phyloP scores from a whole-genome alignment of 2,113 vertebrate species.

The Silurus glanis region DNA sequence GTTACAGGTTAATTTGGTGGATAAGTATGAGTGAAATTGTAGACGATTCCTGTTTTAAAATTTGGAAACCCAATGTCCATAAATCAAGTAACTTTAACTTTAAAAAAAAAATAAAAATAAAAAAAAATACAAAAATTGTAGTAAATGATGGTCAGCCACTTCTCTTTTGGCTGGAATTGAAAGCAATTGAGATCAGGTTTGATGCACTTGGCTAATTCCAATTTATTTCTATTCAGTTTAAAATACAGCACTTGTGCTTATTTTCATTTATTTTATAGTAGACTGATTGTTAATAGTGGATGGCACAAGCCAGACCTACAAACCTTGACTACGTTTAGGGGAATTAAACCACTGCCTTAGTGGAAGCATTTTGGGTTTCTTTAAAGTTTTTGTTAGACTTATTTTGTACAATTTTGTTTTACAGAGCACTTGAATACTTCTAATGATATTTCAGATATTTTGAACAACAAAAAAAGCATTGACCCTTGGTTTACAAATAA shows the following conservation, averaged over 20 bases:
- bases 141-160: neutral
- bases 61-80: neutral
- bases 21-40: neutral
- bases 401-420: slow-evolving; percentile 25
- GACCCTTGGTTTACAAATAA: slow-evolving; percentile 42
- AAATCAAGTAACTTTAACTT: neutral
- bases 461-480: neutral
- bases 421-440: slow-evolving; percentile 61
- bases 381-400: slow-evolving; percentile 43
- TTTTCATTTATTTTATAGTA: slow-evolving; percentile 1
- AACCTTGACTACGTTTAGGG: slow-evolving; percentile 48
- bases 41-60: slow-evolving; percentile 5
- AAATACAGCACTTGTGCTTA: neutral
- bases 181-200: slow-evolving; percentile 13
- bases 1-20: neutral
- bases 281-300: neutral
- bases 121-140: no score
- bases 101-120: no score
- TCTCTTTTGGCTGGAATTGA: neutral
- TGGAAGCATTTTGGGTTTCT: slow-evolving; percentile 43
- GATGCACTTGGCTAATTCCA: neutral
- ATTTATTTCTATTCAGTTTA: neutral
- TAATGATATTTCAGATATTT: slow-evolving; percentile 27
- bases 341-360: slow-evolving; percentile 59
- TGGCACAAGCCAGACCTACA: neutral